Evolutionary conservation across 1,140 invertebrate species (phyloP), one percentile per base, ranked within the genome.

Genomic region (Andricus grossulariae): DNA sequence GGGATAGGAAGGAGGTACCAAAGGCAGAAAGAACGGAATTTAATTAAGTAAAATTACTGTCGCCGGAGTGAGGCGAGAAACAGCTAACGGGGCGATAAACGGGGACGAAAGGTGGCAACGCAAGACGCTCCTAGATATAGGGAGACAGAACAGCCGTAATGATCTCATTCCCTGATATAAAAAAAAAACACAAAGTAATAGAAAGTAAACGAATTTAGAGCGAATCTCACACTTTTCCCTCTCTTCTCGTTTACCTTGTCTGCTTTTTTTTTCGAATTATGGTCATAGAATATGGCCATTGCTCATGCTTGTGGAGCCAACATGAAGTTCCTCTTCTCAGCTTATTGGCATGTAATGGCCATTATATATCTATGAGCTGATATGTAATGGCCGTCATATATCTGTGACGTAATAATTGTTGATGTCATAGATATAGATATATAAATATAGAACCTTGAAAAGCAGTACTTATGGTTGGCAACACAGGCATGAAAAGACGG

Each of bases 11-110:
- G 66, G 74, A 70, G 78, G 71, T 25, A 50, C 78, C 79, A 79
- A 79, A 79, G 76, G 77, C 85, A 84, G 87, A 89, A 88, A 91
- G 90, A 92, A 91, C 90, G 91, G 91, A 92, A 92, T 92, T 92
- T 92, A 92, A 92, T 92, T 92, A 92, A 92, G 90, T 91, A 88
- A 91, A 92, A 92, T 91, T 92, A 92, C 90, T 91, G 90, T 92
- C 90, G 87, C 89, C 78, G 80, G 75, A 80, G 72, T 83, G 82
- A 87, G 86, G 87, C 86, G 89, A 89, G 85, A 89, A 88, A 83
- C 80, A 81, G 83, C 82, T 82, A 83, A 83, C 82, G 72, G 76
- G 78, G 21, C 74, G 76, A 76, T 73, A 66, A 82, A 75, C 74
- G 72, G 49, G 32, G 49, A 57, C 78, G 71, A 78, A 80, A 81